A percentile compares a stretch with the other conserved stretches of the same genome.
Evolutionary conservation across 2,113 vertebrate genomes (phyloP).

Genomic region (Toxostoma redivivum): DNA sequence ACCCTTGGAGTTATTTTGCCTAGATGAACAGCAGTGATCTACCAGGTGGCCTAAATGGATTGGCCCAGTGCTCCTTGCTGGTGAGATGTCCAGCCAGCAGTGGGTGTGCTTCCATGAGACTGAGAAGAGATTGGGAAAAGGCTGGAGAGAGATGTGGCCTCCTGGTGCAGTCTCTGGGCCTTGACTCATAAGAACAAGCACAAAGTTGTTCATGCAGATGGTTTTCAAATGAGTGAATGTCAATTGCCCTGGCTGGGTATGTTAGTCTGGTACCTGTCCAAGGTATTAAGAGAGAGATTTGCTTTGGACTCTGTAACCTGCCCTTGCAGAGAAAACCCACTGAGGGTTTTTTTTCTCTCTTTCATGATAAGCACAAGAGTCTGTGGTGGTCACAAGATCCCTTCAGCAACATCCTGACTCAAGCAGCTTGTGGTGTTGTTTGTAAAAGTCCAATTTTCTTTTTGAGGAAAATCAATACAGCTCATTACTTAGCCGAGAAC

Average conservation of each 20-base stretch:
- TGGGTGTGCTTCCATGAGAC: not conserved
- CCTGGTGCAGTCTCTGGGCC: not conserved
- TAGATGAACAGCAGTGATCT: not conserved
- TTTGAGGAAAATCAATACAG: constrained; percentile 49
- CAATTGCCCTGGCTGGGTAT: not conserved
- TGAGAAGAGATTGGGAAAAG: not conserved
- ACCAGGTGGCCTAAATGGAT: not conserved
- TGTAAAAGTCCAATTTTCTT: constrained; percentile 44
- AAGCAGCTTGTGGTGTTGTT: not conserved
- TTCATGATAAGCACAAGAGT: not conserved
- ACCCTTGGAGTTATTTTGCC: not conserved
- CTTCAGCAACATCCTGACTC: not conserved
- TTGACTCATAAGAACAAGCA: not conserved
- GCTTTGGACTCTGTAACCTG: not conserved
- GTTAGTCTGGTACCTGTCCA: not conserved
- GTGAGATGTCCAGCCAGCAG: not conserved
- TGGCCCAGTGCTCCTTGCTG: not conserved
- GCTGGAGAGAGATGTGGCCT: not conserved
- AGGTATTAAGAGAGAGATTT: not conserved
- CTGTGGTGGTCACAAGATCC: not conserved
- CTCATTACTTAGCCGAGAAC: constrained; percentile 44
- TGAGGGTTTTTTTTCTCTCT: not conserved
- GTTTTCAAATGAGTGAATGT: not conserved
- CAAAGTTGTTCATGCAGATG: not conserved
- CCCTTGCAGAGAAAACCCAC: not conserved